A percentile compares a stretch with the other conserved stretches of the same genome.
phyloP scores from a whole-genome alignment of 1,140 invertebrate genomes.

The Batillaria attramentaria region DNA sequence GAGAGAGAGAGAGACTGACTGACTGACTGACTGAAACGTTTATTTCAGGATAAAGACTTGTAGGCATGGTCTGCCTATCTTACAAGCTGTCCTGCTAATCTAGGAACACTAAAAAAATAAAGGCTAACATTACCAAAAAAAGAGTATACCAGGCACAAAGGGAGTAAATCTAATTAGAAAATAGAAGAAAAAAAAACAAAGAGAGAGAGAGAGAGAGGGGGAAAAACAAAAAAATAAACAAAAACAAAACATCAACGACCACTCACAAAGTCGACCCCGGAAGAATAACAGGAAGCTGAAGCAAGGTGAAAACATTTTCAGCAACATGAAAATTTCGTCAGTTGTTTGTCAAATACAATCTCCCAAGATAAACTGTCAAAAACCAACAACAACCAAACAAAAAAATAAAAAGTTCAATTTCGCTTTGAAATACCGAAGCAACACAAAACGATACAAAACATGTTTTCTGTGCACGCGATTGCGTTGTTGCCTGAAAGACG shows the following conservation, averaged over 20 bases:
- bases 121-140: neutral
- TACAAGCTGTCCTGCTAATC: neutral
- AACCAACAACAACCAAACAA: neutral
- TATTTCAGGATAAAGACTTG: neutral
- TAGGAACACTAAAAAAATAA: neutral
- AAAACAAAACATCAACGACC: neutral
- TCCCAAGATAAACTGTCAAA: neutral
- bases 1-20: neutral
- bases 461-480: no score
- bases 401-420: neutral
- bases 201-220: constrained; percentile 7
- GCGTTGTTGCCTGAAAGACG: no score
- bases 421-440: no score
- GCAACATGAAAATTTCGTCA: neutral
- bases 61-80: neutral
- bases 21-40: neutral
- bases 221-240: no score
- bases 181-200: neutral
- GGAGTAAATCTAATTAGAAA: no score
- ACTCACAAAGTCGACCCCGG: neutral
- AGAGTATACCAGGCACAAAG: neutral
- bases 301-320: neutral
- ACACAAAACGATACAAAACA: no score
- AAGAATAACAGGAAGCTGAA: neutral
- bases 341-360: no score